Conservation (phyloP, 2,113 vertebrate species). For the mouse (Mus musculus) region DNA sequence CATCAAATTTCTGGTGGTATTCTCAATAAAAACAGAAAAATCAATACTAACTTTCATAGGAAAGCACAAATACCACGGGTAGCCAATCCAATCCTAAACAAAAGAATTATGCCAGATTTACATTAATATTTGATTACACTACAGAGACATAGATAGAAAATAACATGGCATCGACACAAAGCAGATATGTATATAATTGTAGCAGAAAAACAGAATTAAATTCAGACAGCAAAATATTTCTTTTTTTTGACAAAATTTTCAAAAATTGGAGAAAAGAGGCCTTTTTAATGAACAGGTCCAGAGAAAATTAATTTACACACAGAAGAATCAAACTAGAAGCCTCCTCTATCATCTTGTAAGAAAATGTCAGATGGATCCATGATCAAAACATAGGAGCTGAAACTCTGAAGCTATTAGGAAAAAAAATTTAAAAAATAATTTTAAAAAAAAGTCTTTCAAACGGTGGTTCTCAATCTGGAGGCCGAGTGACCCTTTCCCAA, state of each 20-base stretch:
- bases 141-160: not conserved
- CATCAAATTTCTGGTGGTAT: not conserved
- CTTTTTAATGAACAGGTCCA: not conserved
- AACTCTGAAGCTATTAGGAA: not conserved
- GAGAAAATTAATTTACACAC: not conserved
- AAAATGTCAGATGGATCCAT: not conserved
- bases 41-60: not conserved
- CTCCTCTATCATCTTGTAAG: not conserved
- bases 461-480: too few relatives aligned
- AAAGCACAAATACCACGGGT: not conserved
- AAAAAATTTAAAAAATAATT: too few relatives aligned
- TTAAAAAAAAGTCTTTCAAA: too few relatives aligned
- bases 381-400: not conserved
- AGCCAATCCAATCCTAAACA: not conserved
- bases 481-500: too few relatives aligned
- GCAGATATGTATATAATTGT: too few relatives aligned
- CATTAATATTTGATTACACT: not conserved
- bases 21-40: not conserved
- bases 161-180: not conserved
- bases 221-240: not conserved
- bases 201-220: not conserved
- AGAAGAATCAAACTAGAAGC: not conserved
- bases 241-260: not conserved
- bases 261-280: not conserved
- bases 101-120: not conserved